Evolutionary conservation across 1,140 invertebrate genomes (phyloP).

Genomic region (Drosophila sproati): DNA sequence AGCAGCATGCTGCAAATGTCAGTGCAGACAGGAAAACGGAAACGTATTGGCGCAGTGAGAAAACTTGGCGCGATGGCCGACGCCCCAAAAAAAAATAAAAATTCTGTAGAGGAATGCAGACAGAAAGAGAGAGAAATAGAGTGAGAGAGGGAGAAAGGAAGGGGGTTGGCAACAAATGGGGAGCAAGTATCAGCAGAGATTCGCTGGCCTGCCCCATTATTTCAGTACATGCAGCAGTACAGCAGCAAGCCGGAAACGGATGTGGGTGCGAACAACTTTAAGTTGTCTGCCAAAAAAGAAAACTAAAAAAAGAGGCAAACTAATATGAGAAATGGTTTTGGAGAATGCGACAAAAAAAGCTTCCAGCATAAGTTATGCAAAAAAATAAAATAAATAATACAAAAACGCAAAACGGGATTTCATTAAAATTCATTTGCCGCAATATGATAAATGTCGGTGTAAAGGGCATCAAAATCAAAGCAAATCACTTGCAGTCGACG

Average conservation of each 20-base stretch:
- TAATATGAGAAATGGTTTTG: conserved; percentile 21
- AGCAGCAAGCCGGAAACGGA: conserved; percentile 59
- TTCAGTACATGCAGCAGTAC: conserved; percentile 14
- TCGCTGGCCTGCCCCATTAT: conserved; percentile 20
- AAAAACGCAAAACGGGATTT: conserved; percentile 34
- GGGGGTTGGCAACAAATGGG: conserved; percentile 22
- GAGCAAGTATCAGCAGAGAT: conserved; percentile 1
- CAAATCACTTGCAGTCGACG: conserved; percentile 70
- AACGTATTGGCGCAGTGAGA: conserved; percentile 76
- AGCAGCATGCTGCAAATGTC: conserved; percentile 78
- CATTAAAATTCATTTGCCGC: conserved; percentile 81
- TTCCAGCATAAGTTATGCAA: conserved; percentile 71
- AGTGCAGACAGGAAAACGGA: conserved; percentile 80
- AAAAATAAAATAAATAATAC: conserved; percentile 3
- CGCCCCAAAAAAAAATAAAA: conserved; percentile 1
- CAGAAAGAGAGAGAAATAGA: conserved; percentile 13
- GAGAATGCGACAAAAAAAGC: conserved; percentile 63
- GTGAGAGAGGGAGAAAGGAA: neutral
- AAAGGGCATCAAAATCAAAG: conserved; percentile 67
- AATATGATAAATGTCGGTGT: conserved; percentile 66
- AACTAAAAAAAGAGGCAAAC: neutral
- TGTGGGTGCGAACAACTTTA: conserved; percentile 67
- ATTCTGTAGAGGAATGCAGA: neutral
- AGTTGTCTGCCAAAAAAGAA: conserved; percentile 65
- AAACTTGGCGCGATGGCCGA: conserved; percentile 68